Evolutionary conservation across 2,888 invertebrate species (phyloP), one percentile per base, ranked within the genome.

Genomic region (Hipparchia semele): DNA sequence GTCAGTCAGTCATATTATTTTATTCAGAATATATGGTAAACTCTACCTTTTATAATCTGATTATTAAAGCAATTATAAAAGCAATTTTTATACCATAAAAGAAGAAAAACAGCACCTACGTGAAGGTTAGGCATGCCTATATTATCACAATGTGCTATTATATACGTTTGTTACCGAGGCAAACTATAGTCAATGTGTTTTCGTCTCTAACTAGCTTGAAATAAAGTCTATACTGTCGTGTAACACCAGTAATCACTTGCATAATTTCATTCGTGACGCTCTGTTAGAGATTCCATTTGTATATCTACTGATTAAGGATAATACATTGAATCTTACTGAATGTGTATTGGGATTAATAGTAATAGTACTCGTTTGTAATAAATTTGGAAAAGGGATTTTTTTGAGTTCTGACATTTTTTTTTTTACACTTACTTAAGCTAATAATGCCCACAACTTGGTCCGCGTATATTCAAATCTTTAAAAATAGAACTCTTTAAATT

Each of bases 201-300:
- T 51, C n/a, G 33, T 1, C 60, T 51, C 23, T 60, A 69, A 23
- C 1, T 7, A 33, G 10, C 33, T 60, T 9, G 6, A 6, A 33
- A 60, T 69, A 69, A 53, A 49, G 60, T 69, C 5, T 12, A 60
- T 49, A 51, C 9, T 39, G 13, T 51, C 6, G 10, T 60, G 3
- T 53, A 9, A n/a, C 33, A 33, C 39, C 2, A 33, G 9, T 45
- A 69, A 51, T 69, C 60, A 60, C 60, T 33, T 69, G 51, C 68
- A 60, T 59, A 59, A 69, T 58, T 68, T 60, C 49, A 69, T 61
- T 69, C 39, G 53, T 51, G 51, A 51, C 68, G 59, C 68, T 69
- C 60, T 33, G 3, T 54, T 59, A 68, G 46, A 8, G 66, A 39
- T 13, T 54, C 53, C 66, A 51, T 54, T 39, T 45, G 8, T n/a